Evolutionary conservation across 2,797 vertebrate species (phyloP), one percentile per base, ranked within the genome.

Genomic region (Euthynnus affinis): DNA sequence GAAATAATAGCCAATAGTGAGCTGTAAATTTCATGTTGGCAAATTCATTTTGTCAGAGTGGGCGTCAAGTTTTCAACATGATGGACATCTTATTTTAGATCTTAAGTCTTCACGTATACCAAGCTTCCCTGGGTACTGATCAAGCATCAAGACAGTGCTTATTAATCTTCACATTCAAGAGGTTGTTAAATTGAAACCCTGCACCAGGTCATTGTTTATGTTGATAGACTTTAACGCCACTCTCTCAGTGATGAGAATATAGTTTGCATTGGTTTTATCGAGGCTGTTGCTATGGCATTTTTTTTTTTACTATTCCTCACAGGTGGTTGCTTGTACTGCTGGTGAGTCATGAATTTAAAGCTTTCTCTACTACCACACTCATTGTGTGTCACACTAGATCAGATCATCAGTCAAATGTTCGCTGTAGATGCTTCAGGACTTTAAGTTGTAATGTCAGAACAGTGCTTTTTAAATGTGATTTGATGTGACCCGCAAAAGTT

Each of bases 41-140:
- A 74, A 86, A 87, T 80, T 46, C 27, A 53, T 87, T 90, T 87
- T 87, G 76, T 90, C 83, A 86, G 84, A 79, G 77, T 84, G 71
- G 87, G 80, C 42, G 79, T 74, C 23, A 65, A 40, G 9, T 66
- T 81, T 78, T 79, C 64, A 66, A 29, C 34, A 12, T 83, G 85
- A 89, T 40, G 74, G 85, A 86, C 81, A 42, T 81, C 76, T 75
- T 60, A 55, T 74, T 86, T 66, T 1, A 59, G 71, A 76, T 53
- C 27, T 62, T 6, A 63, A 76, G 48, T 69, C 66, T 81, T 62
- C 63, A n/a, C 52, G 52, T 59, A 29, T 9, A 65, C 10, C 6
- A 44, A 71, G 52, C 48, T 48, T 57, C 34, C 51, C 23, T 34
- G 1, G 58, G 44, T 0, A 25, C 67, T 29, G 75, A 73, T 72